These are phyloP conservation scores for Cyprinella venusta DNA, from an alignment of 2,797 vertebrate species.

Conservation along the genomic window DNA sequence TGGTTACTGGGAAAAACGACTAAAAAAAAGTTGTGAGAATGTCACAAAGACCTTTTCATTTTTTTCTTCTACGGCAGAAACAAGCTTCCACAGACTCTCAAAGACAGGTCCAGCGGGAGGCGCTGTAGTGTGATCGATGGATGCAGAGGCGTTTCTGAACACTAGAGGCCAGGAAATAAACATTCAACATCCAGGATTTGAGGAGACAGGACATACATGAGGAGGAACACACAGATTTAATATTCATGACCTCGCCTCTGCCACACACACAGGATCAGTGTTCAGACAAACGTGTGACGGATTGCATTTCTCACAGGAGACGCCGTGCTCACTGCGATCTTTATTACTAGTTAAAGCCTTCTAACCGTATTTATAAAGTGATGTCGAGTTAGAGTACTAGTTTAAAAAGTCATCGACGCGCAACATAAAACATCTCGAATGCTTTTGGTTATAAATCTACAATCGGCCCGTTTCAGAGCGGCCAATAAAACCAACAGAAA, in stretches of 20 bases:
- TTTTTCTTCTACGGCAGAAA: neutral
- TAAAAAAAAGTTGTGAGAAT: too few relatives aligned
- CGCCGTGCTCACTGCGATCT: neutral
- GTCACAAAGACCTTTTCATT: fast-evolving
- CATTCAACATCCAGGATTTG: neutral
- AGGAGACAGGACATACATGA: neutral
- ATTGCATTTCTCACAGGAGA: slow-evolving; percentile 32
- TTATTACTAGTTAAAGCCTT: slow-evolving; percentile 58
- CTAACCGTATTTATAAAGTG: slow-evolving; percentile 62
- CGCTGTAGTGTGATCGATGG: neutral
- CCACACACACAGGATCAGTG: slow-evolving; percentile 19
- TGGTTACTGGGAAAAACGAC: too few relatives aligned
- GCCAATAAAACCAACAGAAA: slow-evolving; percentile 60
- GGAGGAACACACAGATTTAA: neutral
- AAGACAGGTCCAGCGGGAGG: too few relatives aligned
- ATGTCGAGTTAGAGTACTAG: slow-evolving; percentile 56
- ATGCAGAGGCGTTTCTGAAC: neutral
- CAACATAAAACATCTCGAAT: slow-evolving; percentile 71
- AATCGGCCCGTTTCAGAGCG: slow-evolving; percentile 83
- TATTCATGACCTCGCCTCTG: neutral
- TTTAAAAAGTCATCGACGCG: slow-evolving; percentile 57
- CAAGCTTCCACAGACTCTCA: neutral
- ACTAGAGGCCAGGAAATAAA: neutral
- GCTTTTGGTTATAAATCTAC: slow-evolving; percentile 76
- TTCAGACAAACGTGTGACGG: neutral